Evolutionary conservation across 1,140 invertebrate genomes (phyloP).

Genomic region (Drosophila orena): DNA sequence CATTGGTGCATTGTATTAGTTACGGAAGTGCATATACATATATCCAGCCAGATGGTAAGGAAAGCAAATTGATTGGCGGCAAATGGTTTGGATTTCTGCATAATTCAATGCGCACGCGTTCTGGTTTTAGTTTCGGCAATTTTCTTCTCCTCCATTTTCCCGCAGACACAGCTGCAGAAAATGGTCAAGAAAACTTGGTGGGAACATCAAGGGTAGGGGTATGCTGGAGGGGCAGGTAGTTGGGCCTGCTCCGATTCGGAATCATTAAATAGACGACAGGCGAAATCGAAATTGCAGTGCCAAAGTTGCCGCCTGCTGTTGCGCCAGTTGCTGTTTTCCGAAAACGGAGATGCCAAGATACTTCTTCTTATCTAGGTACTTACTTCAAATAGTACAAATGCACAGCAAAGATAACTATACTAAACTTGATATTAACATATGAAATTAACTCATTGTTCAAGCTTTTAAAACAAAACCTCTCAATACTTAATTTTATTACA

Average conservation of each 20-base stretch:
- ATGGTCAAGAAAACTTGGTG: constrained; percentile 32
- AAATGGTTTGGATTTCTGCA: constrained; percentile 59
- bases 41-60: constrained; percentile 22
- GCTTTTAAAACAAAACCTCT: too few species aligned
- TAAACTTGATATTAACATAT: too few species aligned
- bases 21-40: constrained; percentile 12
- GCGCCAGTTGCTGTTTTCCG: constrained; percentile 9
- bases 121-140: constrained; percentile 58
- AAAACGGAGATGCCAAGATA: constrained; percentile 9
- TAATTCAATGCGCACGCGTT: constrained; percentile 76
- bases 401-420: too few species aligned
- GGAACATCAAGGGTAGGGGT: not conserved
- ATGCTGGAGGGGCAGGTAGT: constrained; percentile 20
- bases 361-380: not conserved
- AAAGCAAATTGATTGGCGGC: constrained; percentile 49
- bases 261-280: constrained; percentile 75
- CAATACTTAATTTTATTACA: too few species aligned
- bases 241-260: constrained; percentile 55
- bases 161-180: constrained; percentile 50
- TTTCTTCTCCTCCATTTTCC: constrained; percentile 53
- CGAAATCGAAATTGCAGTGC: constrained; percentile 60
- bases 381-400: not conserved
- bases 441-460: too few species aligned
- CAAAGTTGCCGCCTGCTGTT: constrained; percentile 61
- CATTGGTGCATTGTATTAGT: constrained; percentile 20